Evolutionary conservation across 2,797 vertebrate genomes (phyloP).

Genomic region (Scomberomorus guttatus): DNA sequence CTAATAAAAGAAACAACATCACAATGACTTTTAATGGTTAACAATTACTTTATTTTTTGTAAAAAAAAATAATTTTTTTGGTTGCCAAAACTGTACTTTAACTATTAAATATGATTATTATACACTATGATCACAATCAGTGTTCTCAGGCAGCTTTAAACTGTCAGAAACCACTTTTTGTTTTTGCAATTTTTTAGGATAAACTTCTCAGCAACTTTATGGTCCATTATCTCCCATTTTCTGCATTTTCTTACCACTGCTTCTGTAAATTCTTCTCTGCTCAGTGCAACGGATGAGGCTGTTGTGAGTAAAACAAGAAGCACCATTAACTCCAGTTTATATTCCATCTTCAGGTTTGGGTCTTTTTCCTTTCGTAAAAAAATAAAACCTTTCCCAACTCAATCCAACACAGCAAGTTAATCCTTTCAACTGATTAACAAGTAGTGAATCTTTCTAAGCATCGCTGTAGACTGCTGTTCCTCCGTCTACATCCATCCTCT

Average conservation of each 20-base stretch:
- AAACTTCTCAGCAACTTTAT: neutral
- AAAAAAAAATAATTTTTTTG: neutral
- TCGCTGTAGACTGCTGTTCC: neutral
- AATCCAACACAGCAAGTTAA: neutral
- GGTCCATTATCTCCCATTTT: neutral
- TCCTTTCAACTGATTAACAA: constrained; percentile 15
- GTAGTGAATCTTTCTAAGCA: constrained; percentile 17
- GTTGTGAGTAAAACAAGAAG: constrained; percentile 69
- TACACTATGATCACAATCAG: neutral
- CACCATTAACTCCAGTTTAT: constrained; percentile 57
- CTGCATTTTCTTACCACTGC: constrained; percentile 75
- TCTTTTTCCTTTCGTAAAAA: constrained; percentile 27
- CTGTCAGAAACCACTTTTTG: neutral
- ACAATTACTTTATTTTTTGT: no score
- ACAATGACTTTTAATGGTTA: no score
- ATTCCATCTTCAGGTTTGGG: constrained; percentile 49
- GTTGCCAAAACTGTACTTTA: neutral
- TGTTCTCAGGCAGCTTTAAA: neutral
- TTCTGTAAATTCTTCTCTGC: constrained; percentile 57
- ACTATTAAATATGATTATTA: neutral
- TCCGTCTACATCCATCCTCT: constrained; percentile 22
- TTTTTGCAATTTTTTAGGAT: neutral
- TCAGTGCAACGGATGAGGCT: constrained; percentile 52
- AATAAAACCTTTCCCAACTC: neutral
- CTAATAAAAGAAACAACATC: no score